Conservation (phyloP, 1,140 invertebrate species). For the Notospermus geniculatus region DNA sequence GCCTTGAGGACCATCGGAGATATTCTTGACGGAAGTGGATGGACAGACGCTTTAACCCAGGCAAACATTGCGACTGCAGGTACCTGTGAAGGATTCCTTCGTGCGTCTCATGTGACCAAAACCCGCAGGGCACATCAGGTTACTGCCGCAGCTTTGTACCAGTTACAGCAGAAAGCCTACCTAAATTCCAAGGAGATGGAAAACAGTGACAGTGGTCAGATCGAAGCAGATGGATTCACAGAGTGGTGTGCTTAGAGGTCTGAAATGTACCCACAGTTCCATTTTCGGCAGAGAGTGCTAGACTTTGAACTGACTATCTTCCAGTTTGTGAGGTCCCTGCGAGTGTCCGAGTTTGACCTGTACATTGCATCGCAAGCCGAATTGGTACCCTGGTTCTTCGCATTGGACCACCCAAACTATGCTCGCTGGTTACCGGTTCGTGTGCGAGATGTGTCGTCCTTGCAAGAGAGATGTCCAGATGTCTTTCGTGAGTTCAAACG, state of each 20-base stretch:
- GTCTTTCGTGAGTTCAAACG: slow-evolving; percentile 8
- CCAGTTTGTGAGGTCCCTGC: slow-evolving; percentile 13
- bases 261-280: slow-evolving; percentile 9
- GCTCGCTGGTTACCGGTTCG: slow-evolving; percentile 27
- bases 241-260: neutral
- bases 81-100: slow-evolving; percentile 19
- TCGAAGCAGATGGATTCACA: neutral
- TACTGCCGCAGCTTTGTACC: slow-evolving; percentile 15
- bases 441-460: slow-evolving; percentile 18
- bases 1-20: slow-evolving; percentile 14
- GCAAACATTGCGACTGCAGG: slow-evolving; percentile 8
- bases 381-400: slow-evolving; percentile 20
- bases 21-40: slow-evolving; percentile 13
- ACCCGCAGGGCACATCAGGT: slow-evolving; percentile 12
- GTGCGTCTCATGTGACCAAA: slow-evolving; percentile 13
- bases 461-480: slow-evolving; percentile 7
- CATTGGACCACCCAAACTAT: slow-evolving; percentile 23
- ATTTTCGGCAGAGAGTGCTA: neutral
- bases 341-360: slow-evolving; percentile 6
- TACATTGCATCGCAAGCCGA: neutral
- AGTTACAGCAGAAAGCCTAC: slow-evolving; percentile 18
- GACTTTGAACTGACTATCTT: slow-evolving; percentile 11
- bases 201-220: neutral
- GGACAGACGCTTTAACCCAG: slow-evolving; percentile 13
- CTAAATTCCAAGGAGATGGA: neutral